Conservation (phyloP, 1,140 invertebrate species). For the Drosophila varians region DNA sequence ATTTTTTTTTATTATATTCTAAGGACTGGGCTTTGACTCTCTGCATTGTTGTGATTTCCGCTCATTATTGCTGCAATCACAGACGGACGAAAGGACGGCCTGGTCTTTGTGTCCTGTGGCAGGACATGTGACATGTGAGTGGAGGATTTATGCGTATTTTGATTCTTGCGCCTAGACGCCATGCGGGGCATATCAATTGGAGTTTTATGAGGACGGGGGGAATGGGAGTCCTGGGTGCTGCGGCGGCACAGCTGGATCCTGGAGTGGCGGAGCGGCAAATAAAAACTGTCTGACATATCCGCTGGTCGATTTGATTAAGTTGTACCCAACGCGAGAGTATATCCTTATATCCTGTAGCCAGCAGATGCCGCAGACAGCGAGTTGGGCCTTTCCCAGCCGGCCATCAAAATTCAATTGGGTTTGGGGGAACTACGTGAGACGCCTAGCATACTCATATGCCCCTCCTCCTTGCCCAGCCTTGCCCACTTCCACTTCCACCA, state of each 20-base stretch:
- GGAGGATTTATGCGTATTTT: conserved; percentile 71
- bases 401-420: conserved; percentile 81
- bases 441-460: conserved; percentile 35
- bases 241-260: conserved; percentile 16
- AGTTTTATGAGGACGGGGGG: conserved; percentile 31
- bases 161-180: conserved; percentile 70
- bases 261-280: conserved; percentile 47
- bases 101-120: conserved; percentile 32
- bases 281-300: conserved; percentile 62
- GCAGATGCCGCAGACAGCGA: conserved; percentile 19
- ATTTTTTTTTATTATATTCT: neutral
- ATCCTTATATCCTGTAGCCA: conserved; percentile 10
- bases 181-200: conserved; percentile 72
- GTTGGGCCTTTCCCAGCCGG: conserved; percentile 1
- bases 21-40: conserved; percentile 29
- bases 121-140: conserved; percentile 37
- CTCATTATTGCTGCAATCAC: conserved; percentile 78
- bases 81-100: conserved; percentile 8
- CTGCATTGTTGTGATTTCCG: conserved; percentile 63
- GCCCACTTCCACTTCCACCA: neutral
- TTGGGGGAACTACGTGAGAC: conserved; percentile 61
- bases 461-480: too few relatives aligned
- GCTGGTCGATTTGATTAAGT: conserved; percentile 72
- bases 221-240: neutral
- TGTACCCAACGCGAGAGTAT: conserved; percentile 47